Evolutionary conservation across 2,888 invertebrate species (phyloP), one percentile per base, ranked within the genome.

Genomic region (Cylloceria caligata): DNA sequence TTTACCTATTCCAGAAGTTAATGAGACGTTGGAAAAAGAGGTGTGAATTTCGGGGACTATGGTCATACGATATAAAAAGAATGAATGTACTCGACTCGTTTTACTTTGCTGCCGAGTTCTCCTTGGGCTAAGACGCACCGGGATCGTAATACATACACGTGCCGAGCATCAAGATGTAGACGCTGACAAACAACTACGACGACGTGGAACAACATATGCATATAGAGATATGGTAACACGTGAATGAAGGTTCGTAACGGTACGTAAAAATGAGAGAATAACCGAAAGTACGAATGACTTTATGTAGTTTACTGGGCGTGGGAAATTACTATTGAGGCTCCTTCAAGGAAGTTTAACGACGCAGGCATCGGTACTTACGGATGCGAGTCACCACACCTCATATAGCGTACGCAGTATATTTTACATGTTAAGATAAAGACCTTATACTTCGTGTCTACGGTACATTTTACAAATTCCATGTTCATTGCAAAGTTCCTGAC

Each of bases 291-390:
- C 79, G 60, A 72, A 68, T 55, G 67, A 80, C 76, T 72, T 71
- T 74, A 77, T 81, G 77, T 75, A 68, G 75, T 76, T 80, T 73
- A 80, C 83, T 79, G 80, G 80, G 79, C 76, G 82, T 79, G 80
- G 76, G 72, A 79, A 83, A 73, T 76, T 67, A 76, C 75, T 80
- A 69, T 80, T 76, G 76, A 80, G 72, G 72, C 67, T 68, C 62
- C 72, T 55, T 62, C 27, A 42, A 42, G 42, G 71, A 55, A 47
- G 67, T 78, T 81, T 74, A 75, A 83, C 82, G 62, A 80, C 80
- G 67, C 55, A 39, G 55, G 36, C 39, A 64, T 42, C 30, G 21
- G 27, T 19, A 60, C 57, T 42, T 30, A 52, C 67, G 71, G 76
- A 68, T 80, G 83, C 75, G 65, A 75, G 79, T 55, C 81, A 74